Base-by-base conservation (phyloP, 2,113 vertebrate genomes). In the Mormyrus iriodes region DNA sequence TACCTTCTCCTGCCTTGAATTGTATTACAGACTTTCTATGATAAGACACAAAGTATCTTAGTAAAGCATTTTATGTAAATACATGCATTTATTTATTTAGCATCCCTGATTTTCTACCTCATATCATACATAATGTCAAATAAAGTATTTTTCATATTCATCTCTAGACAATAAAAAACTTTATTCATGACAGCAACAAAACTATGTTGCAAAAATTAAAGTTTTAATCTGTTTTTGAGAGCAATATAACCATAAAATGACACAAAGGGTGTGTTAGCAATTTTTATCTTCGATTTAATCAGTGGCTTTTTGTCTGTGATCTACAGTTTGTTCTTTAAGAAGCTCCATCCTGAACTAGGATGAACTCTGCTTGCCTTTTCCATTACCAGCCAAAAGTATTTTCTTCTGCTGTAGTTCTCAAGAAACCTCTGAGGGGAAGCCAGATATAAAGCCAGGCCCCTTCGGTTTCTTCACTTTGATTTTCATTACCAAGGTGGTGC, bases 331-430 rank as follows among this genome's bases (percentile, higher is more conserved):
- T 35, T 19, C 51, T 31, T 39, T 86, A 53, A 55, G 49, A 86
- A 53, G 51, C 27, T 5, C 51, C 24, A 35, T 27, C 49, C 27
- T 39, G 52, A 21, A 86, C 8, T 10, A 31, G n/a, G 49, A 53
- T 86, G 79, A 86, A 53, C 27, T n/a, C 48, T 86, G 48, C 10
- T 85, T 44, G 9, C 42, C 42, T 21, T 24, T 86, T 86, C 46
- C 85, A 86, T 86, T 49, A 52, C 15, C n/a, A 53, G 85, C 49
- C 85, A 53, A n/a, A 86, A 13, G 85, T 24, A 53, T 84, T 84
- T 84, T 24, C 21, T 84, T 84, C 82, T 48, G 44, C 82, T 84
- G 82, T 48, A n/a, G 82, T 84, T 48, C 44, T 42, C 44, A 48
- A 4, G 39, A 13, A 84, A 48, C 42, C 42, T 82, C 15, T 85